phyloP scores from a whole-genome alignment of 2,888 invertebrate species.

The Clistopyga incitator region DNA sequence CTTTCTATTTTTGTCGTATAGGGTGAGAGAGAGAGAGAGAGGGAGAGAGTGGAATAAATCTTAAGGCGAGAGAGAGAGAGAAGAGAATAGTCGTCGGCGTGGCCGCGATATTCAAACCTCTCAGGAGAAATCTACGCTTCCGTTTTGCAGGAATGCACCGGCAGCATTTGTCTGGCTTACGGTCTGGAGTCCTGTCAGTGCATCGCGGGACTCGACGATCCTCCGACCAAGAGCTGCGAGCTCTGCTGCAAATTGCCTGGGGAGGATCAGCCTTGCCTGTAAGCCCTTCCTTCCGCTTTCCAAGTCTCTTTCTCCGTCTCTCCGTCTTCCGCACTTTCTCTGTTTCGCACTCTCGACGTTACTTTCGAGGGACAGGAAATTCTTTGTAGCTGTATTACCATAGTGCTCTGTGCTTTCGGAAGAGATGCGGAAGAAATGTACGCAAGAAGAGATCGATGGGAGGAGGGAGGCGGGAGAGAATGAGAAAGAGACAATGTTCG shows the following conservation, averaged over 20 bases:
- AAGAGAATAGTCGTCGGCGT: neutral
- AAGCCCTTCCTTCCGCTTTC: constrained; percentile 73
- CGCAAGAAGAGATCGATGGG: constrained; percentile 1
- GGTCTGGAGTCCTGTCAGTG: constrained; percentile 97
- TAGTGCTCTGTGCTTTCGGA: constrained; percentile 38
- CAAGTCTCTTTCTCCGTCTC: constrained; percentile 38
- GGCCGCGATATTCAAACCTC: constrained; percentile 65
- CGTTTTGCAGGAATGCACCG: constrained; percentile 92
- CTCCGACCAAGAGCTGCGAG: constrained; percentile 94
- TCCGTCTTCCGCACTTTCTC: constrained; percentile 34
- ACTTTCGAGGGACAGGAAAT: constrained; percentile 44
- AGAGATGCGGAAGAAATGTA: constrained; percentile 24
- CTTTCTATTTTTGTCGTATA: constrained; percentile 26
- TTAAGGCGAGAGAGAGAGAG: constrained; percentile 43
- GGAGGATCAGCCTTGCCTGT: constrained; percentile 90
- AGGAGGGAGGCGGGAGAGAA: neutral
- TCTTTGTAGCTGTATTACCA: constrained; percentile 59
- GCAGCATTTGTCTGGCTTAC: constrained; percentile 97
- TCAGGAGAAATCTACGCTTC: constrained; percentile 66
- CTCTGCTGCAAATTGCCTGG: constrained; percentile 95
- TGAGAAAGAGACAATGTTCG: constrained; percentile 32
- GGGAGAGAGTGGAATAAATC: constrained; percentile 58
- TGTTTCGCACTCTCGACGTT: constrained; percentile 50
- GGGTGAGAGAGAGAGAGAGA: neutral
- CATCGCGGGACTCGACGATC: constrained; percentile 90